Base-by-base conservation (phyloP, 2,888 invertebrate species). In the Eupithecia pulchellata region DNA sequence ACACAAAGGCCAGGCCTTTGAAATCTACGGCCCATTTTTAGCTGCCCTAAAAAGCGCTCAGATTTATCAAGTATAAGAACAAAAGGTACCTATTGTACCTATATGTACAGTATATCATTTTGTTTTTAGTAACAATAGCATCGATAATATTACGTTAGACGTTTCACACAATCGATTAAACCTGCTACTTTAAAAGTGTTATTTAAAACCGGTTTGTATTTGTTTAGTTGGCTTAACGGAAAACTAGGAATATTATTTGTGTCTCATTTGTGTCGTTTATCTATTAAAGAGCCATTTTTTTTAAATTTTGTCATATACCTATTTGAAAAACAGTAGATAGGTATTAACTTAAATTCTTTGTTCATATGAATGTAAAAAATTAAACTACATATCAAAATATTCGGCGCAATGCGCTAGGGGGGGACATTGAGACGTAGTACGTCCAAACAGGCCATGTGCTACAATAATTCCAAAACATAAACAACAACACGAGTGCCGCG, bases 341-440 rank as follows among this genome's bases (percentile, higher is more conserved):
- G 4, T 55, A 14, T 4, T 55, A 8, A 29, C 14, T 8, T 5
- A 57, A 57, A 29, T 57, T 29, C 8, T 29, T 57, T 57, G 29
- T 29, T 57, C 29, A 29, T 14, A 17, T 29, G 17, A 17, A n/a
- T n/a, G n/a, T 29, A 29, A 17, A 29, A 57, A 29, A 57, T 29
- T 57, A 52, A 29, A 57, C 57, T 29, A 57, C 2, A n/a, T 66
- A 52, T 55, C 30, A 47, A n/a, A 30, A 58, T n/a, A 39, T 25
- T 55, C 82, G 84, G 82, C 87, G 89, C 88, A 90, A 78, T 90
- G 87, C 88, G 85, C 60, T 34, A 77, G 83, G n/a, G 58, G 32
- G 82, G 80, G 73, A 34, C 13, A 70, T 78, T 72, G 64, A 66
- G 78, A 79, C 78, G 77, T 80, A 47, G 25, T 52, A 81, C 79